phyloP scores from a whole-genome alignment of 2,797 vertebrate genomes.

The Enteromius afrohamiltoni region DNA sequence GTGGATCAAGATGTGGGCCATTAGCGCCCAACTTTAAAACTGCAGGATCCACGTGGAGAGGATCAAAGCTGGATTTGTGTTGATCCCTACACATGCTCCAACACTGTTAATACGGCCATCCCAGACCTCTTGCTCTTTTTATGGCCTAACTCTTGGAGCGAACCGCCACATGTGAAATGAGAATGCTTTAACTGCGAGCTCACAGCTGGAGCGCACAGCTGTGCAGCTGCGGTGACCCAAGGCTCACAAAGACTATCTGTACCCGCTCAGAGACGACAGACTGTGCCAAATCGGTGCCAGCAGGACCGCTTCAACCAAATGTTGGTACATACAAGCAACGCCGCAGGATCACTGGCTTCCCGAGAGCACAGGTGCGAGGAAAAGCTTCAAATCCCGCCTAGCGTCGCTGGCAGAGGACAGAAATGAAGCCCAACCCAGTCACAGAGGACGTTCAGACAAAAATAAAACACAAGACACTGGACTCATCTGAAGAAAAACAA shows the following conservation, averaged over 20 bases:
- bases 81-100: constrained; percentile 41
- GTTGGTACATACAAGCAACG: constrained; percentile 8
- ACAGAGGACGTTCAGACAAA: constrained; percentile 30
- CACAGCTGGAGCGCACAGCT: constrained; percentile 46
- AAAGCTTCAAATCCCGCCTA: constrained; percentile 7
- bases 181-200: constrained; percentile 24
- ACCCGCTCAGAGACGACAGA: constrained; percentile 9
- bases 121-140: constrained; percentile 37
- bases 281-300: constrained; percentile 20
- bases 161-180: constrained; percentile 36
- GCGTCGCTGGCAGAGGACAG: neutral
- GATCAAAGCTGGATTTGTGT: constrained; percentile 55
- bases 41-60: constrained; percentile 54
- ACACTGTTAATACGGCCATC: constrained; percentile 49
- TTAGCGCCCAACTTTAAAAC: constrained; percentile 44
- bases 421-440: neutral
- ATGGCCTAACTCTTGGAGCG: constrained; percentile 21
- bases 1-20: constrained; percentile 43
- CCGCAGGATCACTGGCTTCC: constrained; percentile 11
- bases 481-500: neutral
- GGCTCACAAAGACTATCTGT: constrained; percentile 44
- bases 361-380: constrained; percentile 24
- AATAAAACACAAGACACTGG: constrained; percentile 7
- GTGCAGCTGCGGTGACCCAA: constrained; percentile 45
- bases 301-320: constrained; percentile 22